Percentiles rank a stretch among this genome's conserved stretches.
Evolutionary conservation across 2,888 invertebrate species (phyloP).

Genomic region (Ecdyonurus torrentis): DNA sequence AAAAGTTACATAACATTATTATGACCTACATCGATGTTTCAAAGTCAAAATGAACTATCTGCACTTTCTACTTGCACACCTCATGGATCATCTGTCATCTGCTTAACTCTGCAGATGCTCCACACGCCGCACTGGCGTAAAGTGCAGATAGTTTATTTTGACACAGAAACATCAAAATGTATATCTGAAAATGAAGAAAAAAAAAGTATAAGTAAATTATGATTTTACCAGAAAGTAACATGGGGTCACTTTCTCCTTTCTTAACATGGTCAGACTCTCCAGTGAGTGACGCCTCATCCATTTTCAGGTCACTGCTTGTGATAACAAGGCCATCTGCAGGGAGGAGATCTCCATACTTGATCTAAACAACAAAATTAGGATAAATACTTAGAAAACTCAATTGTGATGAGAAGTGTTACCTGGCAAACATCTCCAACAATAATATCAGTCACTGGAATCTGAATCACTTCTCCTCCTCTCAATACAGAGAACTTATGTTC

Average conservation of each 20-base stretch:
- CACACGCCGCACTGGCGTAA: too few species aligned
- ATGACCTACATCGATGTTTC: too few species aligned
- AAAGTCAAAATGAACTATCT: too few species aligned
- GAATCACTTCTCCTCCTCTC: conserved; percentile 32
- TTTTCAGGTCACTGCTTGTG: conserved; percentile 13
- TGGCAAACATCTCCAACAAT: conserved; percentile 47
- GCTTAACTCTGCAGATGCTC: too few species aligned
- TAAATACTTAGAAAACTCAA: neutral
- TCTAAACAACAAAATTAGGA: neutral
- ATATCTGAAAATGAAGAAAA: too few species aligned
- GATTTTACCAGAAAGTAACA: conserved; percentile 31
- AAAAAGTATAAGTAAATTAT: too few species aligned
- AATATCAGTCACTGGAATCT: conserved; percentile 38
- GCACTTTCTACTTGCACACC: too few species aligned
- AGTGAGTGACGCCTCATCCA: conserved; percentile 14
- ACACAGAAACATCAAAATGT: too few species aligned
- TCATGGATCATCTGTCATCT: too few species aligned
- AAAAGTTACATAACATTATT: too few species aligned
- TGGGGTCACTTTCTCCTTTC: conserved; percentile 34
- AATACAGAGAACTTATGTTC: conserved; percentile 45
- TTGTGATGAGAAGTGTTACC: conserved; percentile 24
- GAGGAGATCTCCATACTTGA: conserved; percentile 15
- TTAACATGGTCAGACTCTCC: conserved; percentile 17
- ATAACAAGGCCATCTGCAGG: conserved; percentile 15
- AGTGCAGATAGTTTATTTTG: too few species aligned